Evolutionary conservation across 2,888 invertebrate species (phyloP), one percentile per base, ranked within the genome.

Genomic region (Coronaproctus castanopsis): DNA sequence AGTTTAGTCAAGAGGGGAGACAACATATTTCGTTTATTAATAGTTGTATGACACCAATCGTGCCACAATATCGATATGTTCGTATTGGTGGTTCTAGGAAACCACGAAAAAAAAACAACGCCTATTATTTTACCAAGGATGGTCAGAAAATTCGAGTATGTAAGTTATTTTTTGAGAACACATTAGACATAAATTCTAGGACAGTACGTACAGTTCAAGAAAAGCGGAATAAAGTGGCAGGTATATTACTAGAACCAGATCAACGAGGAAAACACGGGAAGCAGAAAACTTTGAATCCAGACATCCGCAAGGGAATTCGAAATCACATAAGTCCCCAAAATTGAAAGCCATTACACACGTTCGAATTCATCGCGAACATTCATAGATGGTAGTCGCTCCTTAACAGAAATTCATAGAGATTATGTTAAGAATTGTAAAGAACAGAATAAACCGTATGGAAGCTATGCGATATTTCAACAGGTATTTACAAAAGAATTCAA

Each of bases 271-370:
- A 62, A 48, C 62, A 62, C 52, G 58, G 61, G 8, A 62, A 62
- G 21, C 64, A 64, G 2, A 51, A 49, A 23, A 61, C n/a, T 24
- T 20, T 65, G 1, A 60, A 62, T 23, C 19, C 21, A 3, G 23
- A 19, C 48, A 50, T 61, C 24, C 52, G 49, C 22, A 54, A 58
- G 1, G 49, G 54, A 54, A 58, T 58, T 10, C 36, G 21, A 49
- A 54, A 58, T 49, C 58, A 58, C 48, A 52, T 53, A 22, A 22
- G 62, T 64, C 36, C 63, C 62, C 53, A 60, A 55, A 62, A 60
- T 65, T 49, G 63, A 65, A 54, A 64, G 62, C 24, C 65, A 65
- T 57, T 65, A 65, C 55, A 58, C 60, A 22, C 57, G 62, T 49
- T 56, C 63, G 8, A 52, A 63, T 51, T 63, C 62, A 22, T 57